Conservation (phyloP, 1,140 invertebrate species). For the Proctacanthus coquilletti region DNA sequence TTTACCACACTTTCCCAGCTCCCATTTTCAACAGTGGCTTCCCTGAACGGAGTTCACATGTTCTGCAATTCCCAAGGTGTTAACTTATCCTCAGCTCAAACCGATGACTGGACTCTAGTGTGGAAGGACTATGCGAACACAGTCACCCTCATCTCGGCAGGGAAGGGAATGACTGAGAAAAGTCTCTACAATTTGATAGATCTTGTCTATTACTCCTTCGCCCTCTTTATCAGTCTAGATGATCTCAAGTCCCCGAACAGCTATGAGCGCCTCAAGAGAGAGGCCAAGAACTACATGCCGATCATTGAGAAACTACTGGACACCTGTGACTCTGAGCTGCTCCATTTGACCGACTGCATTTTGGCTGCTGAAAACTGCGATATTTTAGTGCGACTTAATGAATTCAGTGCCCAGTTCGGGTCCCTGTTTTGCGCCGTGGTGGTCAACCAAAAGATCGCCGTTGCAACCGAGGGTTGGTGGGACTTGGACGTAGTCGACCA, state of each 20-base stretch:
- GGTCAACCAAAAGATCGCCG: slow-evolving; percentile 50
- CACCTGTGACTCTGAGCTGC: slow-evolving; percentile 41
- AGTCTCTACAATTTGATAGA: slow-evolving; percentile 43
- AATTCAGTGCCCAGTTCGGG: slow-evolving; percentile 45
- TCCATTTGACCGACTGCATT: slow-evolving; percentile 43
- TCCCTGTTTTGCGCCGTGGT: slow-evolving; percentile 63
- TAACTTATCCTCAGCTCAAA: slow-evolving; percentile 43
- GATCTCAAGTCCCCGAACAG: slow-evolving; percentile 36
- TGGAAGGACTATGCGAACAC: slow-evolving; percentile 55
- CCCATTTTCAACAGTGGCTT: slow-evolving; percentile 63
- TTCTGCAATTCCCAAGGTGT: slow-evolving; percentile 58
- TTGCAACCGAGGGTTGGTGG: slow-evolving; percentile 68
- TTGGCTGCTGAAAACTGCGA: slow-evolving; percentile 45
- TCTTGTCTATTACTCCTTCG: slow-evolving; percentile 49
- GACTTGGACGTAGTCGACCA: slow-evolving; percentile 49
- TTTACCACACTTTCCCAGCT: slow-evolving; percentile 37
- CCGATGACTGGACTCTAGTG: slow-evolving; percentile 49
- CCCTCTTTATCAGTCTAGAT: slow-evolving; percentile 55
- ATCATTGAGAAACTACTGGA: slow-evolving; percentile 56
- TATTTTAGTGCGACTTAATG: slow-evolving; percentile 39
- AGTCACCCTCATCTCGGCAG: slow-evolving; percentile 39
- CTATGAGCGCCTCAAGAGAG: slow-evolving; percentile 21
- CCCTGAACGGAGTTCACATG: slow-evolving; percentile 70
- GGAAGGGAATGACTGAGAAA: slow-evolving; percentile 37
- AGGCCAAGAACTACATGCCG: slow-evolving; percentile 28